These are phyloP conservation scores for Caenorhabditis zanzibari DNA, from an alignment of 2,888 invertebrate genomes.

Conservation along the genomic window DNA sequence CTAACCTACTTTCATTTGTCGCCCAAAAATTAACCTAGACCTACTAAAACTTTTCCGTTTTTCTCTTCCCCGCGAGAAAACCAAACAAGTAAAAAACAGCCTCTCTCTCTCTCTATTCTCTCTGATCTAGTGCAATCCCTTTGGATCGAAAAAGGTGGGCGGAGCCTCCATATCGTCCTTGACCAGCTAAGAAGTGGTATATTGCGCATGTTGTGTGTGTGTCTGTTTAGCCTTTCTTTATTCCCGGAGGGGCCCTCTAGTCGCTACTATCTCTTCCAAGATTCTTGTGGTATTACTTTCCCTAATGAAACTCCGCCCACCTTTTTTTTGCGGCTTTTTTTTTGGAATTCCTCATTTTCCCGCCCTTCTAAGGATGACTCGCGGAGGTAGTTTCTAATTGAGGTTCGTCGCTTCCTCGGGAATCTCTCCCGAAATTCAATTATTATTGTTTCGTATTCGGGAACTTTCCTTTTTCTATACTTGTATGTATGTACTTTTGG, in stretches of 20 bases:
- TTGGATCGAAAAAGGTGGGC: conserved; percentile 12
- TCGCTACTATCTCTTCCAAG: conserved; percentile 14
- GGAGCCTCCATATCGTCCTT: conserved; percentile 41
- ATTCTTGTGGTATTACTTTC: no score
- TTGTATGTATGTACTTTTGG: no score
- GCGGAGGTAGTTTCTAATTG: conserved; percentile 47
- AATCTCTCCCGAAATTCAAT: conserved; percentile 14
- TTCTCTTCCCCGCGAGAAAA: conserved; percentile 2
- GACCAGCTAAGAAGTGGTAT: conserved; percentile 58
- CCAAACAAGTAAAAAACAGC: not conserved
- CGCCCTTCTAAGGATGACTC: conserved; percentile 2
- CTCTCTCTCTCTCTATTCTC: not conserved
- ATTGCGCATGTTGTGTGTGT: conserved; percentile 68
- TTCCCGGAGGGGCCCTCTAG: no score
- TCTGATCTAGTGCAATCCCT: not conserved
- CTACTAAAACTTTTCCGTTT: conserved; percentile 40
- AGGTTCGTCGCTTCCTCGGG: conserved; percentile 3
- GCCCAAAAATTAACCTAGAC: conserved; percentile 56
- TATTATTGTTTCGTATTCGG: not conserved
- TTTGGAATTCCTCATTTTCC: conserved; percentile 1
- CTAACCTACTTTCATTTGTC: conserved; percentile 48
- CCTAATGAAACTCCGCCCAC: no score
- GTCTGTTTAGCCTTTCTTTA: conserved; percentile 5
- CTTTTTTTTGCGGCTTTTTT: not conserved
- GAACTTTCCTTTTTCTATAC: not conserved